Evolutionary conservation across 2,888 invertebrate genomes (phyloP).

Genomic region (Helleia helle): DNA sequence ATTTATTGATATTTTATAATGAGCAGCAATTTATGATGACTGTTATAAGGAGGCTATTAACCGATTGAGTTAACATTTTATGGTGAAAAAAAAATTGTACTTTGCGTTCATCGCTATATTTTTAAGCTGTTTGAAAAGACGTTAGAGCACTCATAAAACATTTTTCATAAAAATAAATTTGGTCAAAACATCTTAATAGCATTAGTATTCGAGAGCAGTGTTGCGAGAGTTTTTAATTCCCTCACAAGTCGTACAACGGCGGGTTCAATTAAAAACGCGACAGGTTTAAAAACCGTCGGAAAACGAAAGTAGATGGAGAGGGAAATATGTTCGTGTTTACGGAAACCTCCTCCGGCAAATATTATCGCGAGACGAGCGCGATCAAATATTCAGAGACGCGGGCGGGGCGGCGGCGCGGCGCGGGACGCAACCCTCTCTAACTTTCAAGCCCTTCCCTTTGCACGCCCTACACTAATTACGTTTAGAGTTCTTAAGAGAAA

Average conservation of each 20-base stretch:
- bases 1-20: no score
- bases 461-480: conserved; percentile 79
- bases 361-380: conserved; percentile 70
- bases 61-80: no score
- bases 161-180: conserved; percentile 46
- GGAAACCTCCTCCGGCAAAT: conserved; percentile 70
- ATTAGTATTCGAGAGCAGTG: conserved; percentile 58
- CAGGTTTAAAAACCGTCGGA: conserved; percentile 60
- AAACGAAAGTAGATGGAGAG: conserved; percentile 52
- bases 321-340: conserved; percentile 67
- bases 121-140: not conserved
- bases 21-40: no score
- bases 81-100: no score
- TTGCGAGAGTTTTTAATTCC: conserved; percentile 67
- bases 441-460: conserved; percentile 76
- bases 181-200: conserved; percentile 54
- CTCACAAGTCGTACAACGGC: conserved; percentile 63
- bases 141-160: conserved; percentile 27
- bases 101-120: no score
- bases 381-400: conserved; percentile 71
- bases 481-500: conserved; percentile 80
- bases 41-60: no score
- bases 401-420: conserved; percentile 41
- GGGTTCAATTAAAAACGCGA: conserved; percentile 65
- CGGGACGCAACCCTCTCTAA: conserved; percentile 76